Evolutionary conservation across 2,113 vertebrate species (phyloP), one percentile per base, ranked within the genome.

Genomic region (Alaudala cheleensis): DNA sequence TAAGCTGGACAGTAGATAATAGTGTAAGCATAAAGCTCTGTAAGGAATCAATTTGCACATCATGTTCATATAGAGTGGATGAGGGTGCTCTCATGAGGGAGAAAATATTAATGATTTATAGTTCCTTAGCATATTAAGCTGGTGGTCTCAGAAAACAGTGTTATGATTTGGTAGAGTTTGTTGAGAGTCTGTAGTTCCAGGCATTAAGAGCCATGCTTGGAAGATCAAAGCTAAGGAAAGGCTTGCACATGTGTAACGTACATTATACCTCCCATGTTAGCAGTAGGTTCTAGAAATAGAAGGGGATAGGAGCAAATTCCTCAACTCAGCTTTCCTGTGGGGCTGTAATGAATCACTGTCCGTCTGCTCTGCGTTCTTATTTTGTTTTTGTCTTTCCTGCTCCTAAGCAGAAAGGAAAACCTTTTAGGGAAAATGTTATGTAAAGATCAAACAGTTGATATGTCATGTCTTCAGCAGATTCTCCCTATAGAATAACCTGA

Each of bases 321-420:
- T 94, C 51, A 73, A 1, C 79, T 93, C 11, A 5, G 37, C 76
- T 93, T 95, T 96, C 82, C 79, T 70, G 84, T 95, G 60, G 31
- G 51, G 20, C 44, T 83, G 11, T 92, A 71, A 78, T 96, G 81
- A 94, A 93, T 96, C 79, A 88, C 39, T 77, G 37, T 8, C 84
- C 76, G 61, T 82, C 85, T 5, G 31, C 44, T 86, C 69, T 91
- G 67, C 2, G 11, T 82, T 83, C 71, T 91, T 87, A 37, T n/a
- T 92, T 88, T 93, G 54, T 73, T 88, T 86, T 90, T 90, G 47
- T 85, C 76, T 69, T 96, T 96, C 72, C 76, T 94, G 66, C 67
- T 93, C 77, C 33, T n/a, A 66, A 70, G 49, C 12, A 29, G 40
- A 94, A 91, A 84, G 56, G 51, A 93, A 93, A 62, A 66, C 77